Evolutionary conservation across 1,140 invertebrate species (phyloP).

Genomic region (Drosophila pandora): DNA sequence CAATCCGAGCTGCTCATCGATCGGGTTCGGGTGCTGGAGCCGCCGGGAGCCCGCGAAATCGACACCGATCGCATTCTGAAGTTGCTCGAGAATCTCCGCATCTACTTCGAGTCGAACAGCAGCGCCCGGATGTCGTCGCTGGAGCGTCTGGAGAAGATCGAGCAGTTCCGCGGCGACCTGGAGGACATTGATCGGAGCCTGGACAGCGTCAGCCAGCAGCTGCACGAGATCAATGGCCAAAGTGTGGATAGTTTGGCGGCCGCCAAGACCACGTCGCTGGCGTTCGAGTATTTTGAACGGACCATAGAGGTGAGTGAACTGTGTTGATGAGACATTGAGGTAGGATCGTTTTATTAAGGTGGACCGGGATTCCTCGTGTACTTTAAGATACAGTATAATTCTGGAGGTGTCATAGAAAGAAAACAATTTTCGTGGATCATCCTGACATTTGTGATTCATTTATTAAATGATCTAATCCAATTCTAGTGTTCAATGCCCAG

Average conservation of each 20-base stretch:
- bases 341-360: slow-evolving; percentile 7
- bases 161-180: slow-evolving; percentile 87
- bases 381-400: no score
- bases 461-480: slow-evolving; percentile 48
- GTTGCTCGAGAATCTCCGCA: slow-evolving; percentile 85
- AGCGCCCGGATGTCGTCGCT: slow-evolving; percentile 87
- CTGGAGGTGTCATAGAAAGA: no score
- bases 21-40: slow-evolving; percentile 86
- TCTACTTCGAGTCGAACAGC: slow-evolving; percentile 81
- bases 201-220: slow-evolving; percentile 87
- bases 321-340: slow-evolving; percentile 13
- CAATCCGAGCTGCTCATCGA: slow-evolving; percentile 82
- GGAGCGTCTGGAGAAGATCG: slow-evolving; percentile 87
- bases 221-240: slow-evolving; percentile 87
- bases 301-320: slow-evolving; percentile 88
- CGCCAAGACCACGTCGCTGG: slow-evolving; percentile 88
- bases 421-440: slow-evolving; percentile 8
- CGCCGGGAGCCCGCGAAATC: slow-evolving; percentile 86
- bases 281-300: slow-evolving; percentile 91
- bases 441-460: neutral
- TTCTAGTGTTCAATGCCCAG: slow-evolving; percentile 82
- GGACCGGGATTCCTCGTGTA: neutral
- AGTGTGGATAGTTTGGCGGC: slow-evolving; percentile 89
- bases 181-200: slow-evolving; percentile 90
- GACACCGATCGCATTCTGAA: slow-evolving; percentile 89